These are phyloP conservation scores for Anguilla anguilla DNA, from an alignment of 2,797 vertebrate genomes.

Conservation along the genomic window DNA sequence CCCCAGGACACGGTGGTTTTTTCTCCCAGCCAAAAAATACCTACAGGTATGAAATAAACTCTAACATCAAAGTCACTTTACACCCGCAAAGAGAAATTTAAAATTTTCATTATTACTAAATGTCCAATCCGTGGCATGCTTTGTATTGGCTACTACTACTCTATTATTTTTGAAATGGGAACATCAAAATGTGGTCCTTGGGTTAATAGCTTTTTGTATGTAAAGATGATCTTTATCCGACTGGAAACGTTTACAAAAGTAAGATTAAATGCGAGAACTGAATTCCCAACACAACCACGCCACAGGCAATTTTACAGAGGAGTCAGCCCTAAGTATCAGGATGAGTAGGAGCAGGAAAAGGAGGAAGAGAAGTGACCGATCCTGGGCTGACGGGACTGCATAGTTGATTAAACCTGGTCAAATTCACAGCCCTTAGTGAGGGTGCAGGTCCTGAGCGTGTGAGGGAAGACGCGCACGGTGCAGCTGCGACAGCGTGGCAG, in stretches of 20 bases:
- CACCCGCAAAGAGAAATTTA: too few species aligned
- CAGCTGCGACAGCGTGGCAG: not conserved
- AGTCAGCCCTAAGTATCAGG: not conserved
- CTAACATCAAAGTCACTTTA: not conserved
- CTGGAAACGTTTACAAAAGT: not conserved
- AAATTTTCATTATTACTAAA: not conserved
- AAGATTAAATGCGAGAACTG: not conserved
- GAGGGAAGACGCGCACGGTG: not conserved
- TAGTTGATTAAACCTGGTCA: not conserved
- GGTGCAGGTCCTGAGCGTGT: not conserved
- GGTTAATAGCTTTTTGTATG: not conserved
- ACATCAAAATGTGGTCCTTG: not conserved
- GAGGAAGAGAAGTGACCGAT: not conserved
- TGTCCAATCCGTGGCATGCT: not conserved
- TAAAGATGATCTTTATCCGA: not conserved
- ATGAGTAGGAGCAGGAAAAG: not conserved
- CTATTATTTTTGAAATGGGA: not conserved
- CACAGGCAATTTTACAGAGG: not conserved
- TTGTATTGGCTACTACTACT: not conserved
- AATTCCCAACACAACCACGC: not conserved
- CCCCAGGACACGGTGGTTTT: not conserved
- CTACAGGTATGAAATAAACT: not conserved
- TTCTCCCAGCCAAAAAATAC: not conserved
- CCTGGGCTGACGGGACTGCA: not conserved
- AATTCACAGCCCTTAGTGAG: not conserved